Evolutionary conservation across 2,888 invertebrate species (phyloP).

Genomic region (Drepana falcataria): DNA sequence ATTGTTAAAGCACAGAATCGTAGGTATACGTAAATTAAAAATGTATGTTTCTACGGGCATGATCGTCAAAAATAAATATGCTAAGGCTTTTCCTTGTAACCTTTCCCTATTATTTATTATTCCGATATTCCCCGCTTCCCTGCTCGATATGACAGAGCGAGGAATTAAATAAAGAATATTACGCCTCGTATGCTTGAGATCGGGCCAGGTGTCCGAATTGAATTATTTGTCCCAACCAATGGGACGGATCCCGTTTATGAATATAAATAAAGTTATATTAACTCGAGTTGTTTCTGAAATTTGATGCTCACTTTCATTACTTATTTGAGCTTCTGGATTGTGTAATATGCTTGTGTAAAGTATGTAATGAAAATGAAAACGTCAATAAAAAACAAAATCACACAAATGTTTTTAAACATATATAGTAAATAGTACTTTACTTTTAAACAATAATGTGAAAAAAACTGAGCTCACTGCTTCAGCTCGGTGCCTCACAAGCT

Average conservation of each 20-base stretch:
- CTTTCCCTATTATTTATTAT: background rate
- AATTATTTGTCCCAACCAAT: slow-evolving; percentile 33
- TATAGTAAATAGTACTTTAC: too few species aligned
- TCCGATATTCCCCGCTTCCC: background rate
- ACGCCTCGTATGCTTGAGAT: slow-evolving; percentile 20
- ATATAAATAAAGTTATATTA: slow-evolving; percentile 28
- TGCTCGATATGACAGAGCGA: slow-evolving; percentile 6
- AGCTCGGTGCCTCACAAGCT: too few species aligned
- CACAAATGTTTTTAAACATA: too few species aligned
- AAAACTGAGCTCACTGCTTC: too few species aligned
- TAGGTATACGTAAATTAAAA: too few species aligned
- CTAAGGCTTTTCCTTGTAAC: background rate
- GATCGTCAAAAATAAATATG: background rate
- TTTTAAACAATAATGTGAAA: too few species aligned
- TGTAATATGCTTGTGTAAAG: background rate
- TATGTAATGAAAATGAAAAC: too few species aligned
- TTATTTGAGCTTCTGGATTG: background rate
- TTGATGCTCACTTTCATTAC: slow-evolving; percentile 11
- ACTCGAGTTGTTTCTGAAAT: slow-evolving; percentile 16
- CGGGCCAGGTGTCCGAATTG: slow-evolving; percentile 34
- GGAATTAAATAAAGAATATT: slow-evolving; percentile 15
- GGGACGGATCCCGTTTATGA: slow-evolving; percentile 30
- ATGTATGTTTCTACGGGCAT: background rate
- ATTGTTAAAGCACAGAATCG: too few species aligned
- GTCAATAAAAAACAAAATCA: too few species aligned